Evolutionary conservation across 2,888 invertebrate genomes (phyloP), one percentile per base, ranked within the genome.

Genomic region (Hirtodrosophila trivittata): DNA sequence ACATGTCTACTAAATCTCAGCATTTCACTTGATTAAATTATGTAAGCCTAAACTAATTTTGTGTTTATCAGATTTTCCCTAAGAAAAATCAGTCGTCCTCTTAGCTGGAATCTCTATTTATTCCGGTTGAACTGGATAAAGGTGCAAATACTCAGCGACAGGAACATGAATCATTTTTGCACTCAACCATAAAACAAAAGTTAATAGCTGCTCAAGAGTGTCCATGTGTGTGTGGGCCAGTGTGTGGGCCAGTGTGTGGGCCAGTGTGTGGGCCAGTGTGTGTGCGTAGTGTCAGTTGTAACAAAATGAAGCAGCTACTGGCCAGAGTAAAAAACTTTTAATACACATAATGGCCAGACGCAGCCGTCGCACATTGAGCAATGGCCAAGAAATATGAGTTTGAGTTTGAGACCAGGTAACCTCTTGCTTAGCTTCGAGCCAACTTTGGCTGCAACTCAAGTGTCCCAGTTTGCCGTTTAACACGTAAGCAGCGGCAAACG

Each of bases 391-490:
- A 21, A 21, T 21, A 21, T 21, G 18, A 54, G 41, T 14, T 8
- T 4, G 16, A 37, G 37, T 37, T 32, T n/a, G 32, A 60, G 37
- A 32, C 33, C 63, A 63, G 65, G 65, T 65, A 65, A 66, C 45
- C 45, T 66, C 28, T 32, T 50, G 47, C 59, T 66, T 62, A 57
- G 73, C 62, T 69, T 47, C 60, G 56, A 59, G 50, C 63, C 75
- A 82, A 86, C 75, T 84, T 81, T 77, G 67, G 75, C 73, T 68
- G 70, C 73, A 83, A 64, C 87, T 80, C 77, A 77, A 85, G 75
- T 83, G 81, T 85, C 86, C 86, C 88, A 85, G 83, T 72, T 75
- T 83, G 86, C 77, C 75, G 66, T 87, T 87, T 87, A 87, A 75
- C 83, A 83, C 78, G 77, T 76, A 70, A 51, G 62, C 49, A 51